Evolutionary conservation across 1,140 invertebrate genomes (phyloP), one percentile per base, ranked within the genome.

Genomic region (Drosophila nannoptera): DNA sequence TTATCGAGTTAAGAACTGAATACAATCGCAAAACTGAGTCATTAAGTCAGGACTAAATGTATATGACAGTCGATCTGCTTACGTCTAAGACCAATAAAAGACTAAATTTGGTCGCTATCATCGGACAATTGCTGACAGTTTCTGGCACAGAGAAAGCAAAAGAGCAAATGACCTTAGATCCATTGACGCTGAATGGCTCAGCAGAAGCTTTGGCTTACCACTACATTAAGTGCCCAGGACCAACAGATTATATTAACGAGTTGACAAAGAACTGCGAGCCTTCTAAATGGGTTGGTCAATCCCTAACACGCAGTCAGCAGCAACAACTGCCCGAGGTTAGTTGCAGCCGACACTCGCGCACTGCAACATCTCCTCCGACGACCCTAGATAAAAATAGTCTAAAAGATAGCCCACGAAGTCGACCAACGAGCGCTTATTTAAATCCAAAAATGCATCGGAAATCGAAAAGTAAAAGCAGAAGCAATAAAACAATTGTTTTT

Each of bases 371-470:
- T 43, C 31, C 45, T 49, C 45, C 48, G 50, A 43, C 35, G 29
- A 59, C 29, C 43, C 9, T 61, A 42, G 49, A 67, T n/a, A 70
- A 66, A 31, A 32, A 31, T 55, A 69, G 56, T 42, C 60, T 50
- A 64, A 82, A 61, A 66, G 46, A 29, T 36, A 59, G 61, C 49
- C 59, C 49, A 43, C 62, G 63, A 45, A 71, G 66, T 38, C 62
- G 65, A 43, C 11, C 38, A 6, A 69, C 50, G 38, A 53, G 54
- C 14, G 48, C 52, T 11, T 53, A 29, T 7, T 60, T 48, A 52
- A 65, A 36, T 48, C 61, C 78, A 61, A 62, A 59, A 33, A 80
- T 74, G 76, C 80, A 83, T 74, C 73, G 80, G 58, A 84, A 80
- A 52, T 70, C 60, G 7, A 83, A 80, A 36, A 66, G 76, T 54